Base-by-base conservation (phyloP, 1,140 invertebrate species). In the Mactra quadrangularis region DNA sequence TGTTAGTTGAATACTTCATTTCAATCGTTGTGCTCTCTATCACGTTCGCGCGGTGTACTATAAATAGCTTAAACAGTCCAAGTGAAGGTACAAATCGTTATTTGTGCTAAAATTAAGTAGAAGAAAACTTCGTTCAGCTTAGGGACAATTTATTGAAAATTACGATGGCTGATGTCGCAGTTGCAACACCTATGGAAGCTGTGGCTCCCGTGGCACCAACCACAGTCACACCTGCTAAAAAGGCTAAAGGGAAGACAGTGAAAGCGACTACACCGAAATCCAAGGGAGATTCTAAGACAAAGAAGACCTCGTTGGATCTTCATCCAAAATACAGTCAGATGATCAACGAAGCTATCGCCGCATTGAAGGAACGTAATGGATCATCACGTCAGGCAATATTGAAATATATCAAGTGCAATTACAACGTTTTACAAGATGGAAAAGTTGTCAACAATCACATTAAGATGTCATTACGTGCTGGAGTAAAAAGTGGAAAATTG, bases 321-420 rank as follows among this genome's bases (percentile, higher is more conserved):
- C 88, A 89, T 38, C 89, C 89, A 19, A 86, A 85, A 47, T 88
- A 86, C 78, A 60, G 31, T 9, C 77, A 82, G 13, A 89, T 90
- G 89, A 82, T 89, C 52, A 59, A 50, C 13, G 84, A 66, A 2
- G 88, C 88, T 27, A 76, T 88, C 15, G n/a, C 1, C 22, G 52
- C 52, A 1, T 52, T 89, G 52, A 85, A 89, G 31, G 89, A 92
- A 59, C 72, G 87, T 52, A 41, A 53, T 55, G 90, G 91, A 47
- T 90, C 91, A 45, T 90, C 88, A 22, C 85, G 90, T 60, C 90
- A 91, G 62, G 92, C 92, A 29, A 91, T 93, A 55, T 64, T 90
- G 3, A 93, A 92, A 66, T 92, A 93, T 79, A 92, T 93, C 62
- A 27, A 82, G 27, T 79, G 76, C 31, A 86, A 91, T 85, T 92